These are phyloP conservation scores for Rhimphoctona megacephalus DNA, from an alignment of 2,888 invertebrate species.

Conservation along the genomic window DNA sequence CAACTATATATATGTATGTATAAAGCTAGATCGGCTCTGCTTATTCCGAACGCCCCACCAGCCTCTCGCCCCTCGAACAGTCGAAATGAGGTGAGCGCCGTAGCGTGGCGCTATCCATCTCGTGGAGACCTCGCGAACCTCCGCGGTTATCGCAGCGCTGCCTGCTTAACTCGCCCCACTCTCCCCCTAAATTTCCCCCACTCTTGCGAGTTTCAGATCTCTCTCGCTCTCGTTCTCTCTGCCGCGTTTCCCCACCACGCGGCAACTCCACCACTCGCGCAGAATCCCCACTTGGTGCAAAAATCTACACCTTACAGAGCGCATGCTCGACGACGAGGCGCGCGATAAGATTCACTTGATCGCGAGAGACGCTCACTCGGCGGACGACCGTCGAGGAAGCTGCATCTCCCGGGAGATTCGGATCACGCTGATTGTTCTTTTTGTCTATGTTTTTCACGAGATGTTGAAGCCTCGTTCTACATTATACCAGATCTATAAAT, in stretches of 20 bases:
- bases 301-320: too few species aligned
- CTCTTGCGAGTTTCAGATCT: slow-evolving; percentile 40
- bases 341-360: slow-evolving; percentile 53
- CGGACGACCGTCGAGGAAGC: slow-evolving; percentile 26
- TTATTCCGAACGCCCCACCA: slow-evolving; percentile 56
- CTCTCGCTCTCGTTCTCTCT: slow-evolving; percentile 48
- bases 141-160: slow-evolving; percentile 65
- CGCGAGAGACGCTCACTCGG: slow-evolving; percentile 24
- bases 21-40: slow-evolving; percentile 17
- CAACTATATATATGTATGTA: background rate
- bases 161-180: slow-evolving; percentile 21
- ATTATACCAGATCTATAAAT: background rate
- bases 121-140: slow-evolving; percentile 84
- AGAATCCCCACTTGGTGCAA: slow-evolving; percentile 53
- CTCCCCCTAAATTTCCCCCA: slow-evolving; percentile 45
- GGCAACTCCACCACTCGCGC: slow-evolving; percentile 19
- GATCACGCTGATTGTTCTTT: background rate
- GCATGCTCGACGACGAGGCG: background rate
- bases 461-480: background rate
- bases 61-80: slow-evolving; percentile 5
- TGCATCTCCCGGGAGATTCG: background rate
- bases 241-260: slow-evolving; percentile 11
- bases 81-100: slow-evolving; percentile 71
- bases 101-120: slow-evolving; percentile 82
- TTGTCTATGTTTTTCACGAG: background rate